phyloP scores from a whole-genome alignment of 2,888 invertebrate species.

The Nomada lathburiana region DNA sequence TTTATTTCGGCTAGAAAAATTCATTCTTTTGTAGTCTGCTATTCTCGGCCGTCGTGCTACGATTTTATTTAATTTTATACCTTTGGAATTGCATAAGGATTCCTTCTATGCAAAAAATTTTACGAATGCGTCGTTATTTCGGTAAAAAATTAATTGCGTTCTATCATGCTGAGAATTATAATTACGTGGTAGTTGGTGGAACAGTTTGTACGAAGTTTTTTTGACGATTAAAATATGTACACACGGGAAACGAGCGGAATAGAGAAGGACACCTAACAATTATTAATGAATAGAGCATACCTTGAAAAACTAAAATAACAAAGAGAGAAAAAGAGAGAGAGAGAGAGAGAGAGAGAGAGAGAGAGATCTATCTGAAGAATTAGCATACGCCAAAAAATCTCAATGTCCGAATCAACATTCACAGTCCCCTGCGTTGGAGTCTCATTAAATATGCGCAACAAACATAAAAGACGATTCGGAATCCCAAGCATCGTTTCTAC shows the following conservation, averaged over 20 bases:
- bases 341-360: background rate
- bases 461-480: background rate
- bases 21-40: no score
- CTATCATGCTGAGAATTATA: no score
- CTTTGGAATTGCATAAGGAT: no score
- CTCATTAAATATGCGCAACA: conserved; percentile 29
- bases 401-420: conserved; percentile 2
- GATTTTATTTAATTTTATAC: no score
- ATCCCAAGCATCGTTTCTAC: background rate
- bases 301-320: background rate
- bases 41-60: no score
- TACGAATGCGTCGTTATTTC: no score
- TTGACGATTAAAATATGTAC: background rate
- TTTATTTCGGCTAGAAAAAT: no score
- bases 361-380: background rate
- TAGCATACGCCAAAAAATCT: conserved; percentile 30
- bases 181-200: background rate
- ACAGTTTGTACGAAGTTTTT: background rate
- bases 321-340: background rate
- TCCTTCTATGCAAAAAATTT: no score
- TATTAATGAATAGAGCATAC: background rate
- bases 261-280: background rate
- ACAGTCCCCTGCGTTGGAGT: background rate
- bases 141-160: no score
- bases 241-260: no score